Percentiles rank a stretch among this genome's conserved stretches.
These are phyloP conservation scores for Sprattus sprattus DNA, from an alignment of 2,113 vertebrate species.

Conservation along the genomic window DNA sequence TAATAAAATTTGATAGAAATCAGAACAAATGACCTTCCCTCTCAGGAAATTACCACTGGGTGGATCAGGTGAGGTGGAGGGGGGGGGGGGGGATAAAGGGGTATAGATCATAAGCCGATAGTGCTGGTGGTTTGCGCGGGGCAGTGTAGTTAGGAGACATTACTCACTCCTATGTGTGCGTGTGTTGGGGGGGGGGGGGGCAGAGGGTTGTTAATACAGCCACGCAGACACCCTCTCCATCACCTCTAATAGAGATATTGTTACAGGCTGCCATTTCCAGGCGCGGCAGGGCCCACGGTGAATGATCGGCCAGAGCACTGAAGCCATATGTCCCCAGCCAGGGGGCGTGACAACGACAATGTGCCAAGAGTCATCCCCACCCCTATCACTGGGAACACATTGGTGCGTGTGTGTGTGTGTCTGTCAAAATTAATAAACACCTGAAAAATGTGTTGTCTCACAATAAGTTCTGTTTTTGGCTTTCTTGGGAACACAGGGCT, in stretches of 20 bases:
- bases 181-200: neutral
- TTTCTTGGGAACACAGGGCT: neutral
- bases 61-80: neutral
- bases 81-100: neutral
- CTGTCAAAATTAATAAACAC: neutral
- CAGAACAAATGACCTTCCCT: conserved; percentile 59
- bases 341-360: conserved; percentile 20
- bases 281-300: conserved; percentile 41
- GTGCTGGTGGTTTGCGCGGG: neutral
- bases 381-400: neutral
- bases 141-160: neutral
- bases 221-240: conserved; percentile 52
- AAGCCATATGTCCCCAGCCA: conserved; percentile 55
- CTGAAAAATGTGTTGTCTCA: neutral
- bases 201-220: conserved; percentile 59
- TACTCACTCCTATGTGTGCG: neutral
- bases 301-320: conserved; percentile 56
- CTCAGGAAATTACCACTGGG: conserved; percentile 48
- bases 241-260: conserved; percentile 67
- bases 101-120: neutral
- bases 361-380: neutral
- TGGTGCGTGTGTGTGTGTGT: neutral
- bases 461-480: neutral
- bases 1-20: conserved; percentile 59
- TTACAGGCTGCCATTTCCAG: conserved; percentile 55